phyloP scores from a whole-genome alignment of 2,888 invertebrate genomes.

The Leucophenga montana region DNA sequence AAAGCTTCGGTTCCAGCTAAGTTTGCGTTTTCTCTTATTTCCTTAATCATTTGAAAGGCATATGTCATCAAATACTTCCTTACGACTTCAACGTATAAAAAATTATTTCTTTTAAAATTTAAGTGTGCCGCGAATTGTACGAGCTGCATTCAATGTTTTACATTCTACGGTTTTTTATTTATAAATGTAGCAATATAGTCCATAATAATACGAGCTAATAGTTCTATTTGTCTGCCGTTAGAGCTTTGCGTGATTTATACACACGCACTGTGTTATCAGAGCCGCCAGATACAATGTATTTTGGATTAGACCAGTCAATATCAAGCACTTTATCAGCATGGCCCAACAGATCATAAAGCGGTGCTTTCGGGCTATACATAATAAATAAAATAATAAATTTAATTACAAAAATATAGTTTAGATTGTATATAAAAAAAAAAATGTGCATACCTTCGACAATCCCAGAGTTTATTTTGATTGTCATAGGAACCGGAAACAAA shows the following conservation, averaged over 20 bases:
- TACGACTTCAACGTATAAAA: too few species aligned
- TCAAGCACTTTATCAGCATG: constrained; percentile 95
- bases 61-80: too few species aligned
- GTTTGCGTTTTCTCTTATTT: too few species aligned
- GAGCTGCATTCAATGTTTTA: background rate
- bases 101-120: too few species aligned
- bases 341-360: constrained; percentile 92
- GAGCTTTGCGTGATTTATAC: constrained; percentile 78
- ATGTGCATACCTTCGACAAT: constrained; percentile 86
- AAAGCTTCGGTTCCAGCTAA: too few species aligned
- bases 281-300: constrained; percentile 91
- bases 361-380: constrained; percentile 83
- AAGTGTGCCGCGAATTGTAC: too few species aligned
- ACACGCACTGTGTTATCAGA: constrained; percentile 94
- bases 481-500: constrained; percentile 97
- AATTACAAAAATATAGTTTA: background rate
- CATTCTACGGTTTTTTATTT: constrained; percentile 5
- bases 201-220: too few species aligned
- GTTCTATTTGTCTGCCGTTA: constrained; percentile 34
- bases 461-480: constrained; percentile 94
- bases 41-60: too few species aligned
- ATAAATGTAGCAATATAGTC: too few species aligned
- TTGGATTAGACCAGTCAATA: constrained; percentile 93
- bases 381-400: constrained; percentile 2
- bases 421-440: background rate